A percentile compares a stretch with the other conserved stretches of the same genome.
Conservation (phyloP, 2,113 vertebrate genomes). For the Bubalus kerabau region DNA sequence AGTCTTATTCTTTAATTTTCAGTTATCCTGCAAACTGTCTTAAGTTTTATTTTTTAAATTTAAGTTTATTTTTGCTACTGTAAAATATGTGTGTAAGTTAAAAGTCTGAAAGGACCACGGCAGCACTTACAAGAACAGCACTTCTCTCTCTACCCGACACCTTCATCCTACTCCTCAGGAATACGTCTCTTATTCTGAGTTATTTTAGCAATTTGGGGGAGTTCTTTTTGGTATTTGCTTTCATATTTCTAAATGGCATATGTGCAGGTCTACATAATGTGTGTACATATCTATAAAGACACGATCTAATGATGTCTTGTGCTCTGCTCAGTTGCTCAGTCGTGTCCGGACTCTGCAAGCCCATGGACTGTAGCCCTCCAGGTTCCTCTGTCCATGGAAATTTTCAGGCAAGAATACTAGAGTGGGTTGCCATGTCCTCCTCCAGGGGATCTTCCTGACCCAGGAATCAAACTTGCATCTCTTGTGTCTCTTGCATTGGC, state of each 20-base stretch:
- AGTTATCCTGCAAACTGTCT: background rate
- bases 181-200: background rate
- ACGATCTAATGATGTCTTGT: background rate
- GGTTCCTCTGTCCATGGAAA: background rate
- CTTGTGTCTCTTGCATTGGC: background rate
- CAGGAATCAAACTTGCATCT: background rate
- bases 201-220: background rate
- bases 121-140: background rate
- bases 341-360: background rate
- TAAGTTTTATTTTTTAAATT: background rate
- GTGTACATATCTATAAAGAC: background rate
- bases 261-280: background rate
- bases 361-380: background rate
- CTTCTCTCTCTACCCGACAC: background rate
- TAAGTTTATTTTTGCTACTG: background rate
- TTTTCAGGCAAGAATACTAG: background rate
- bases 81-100: background rate
- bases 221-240: background rate
- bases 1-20: background rate
- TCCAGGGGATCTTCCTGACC: background rate
- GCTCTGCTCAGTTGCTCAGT: background rate
- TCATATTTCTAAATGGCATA: background rate
- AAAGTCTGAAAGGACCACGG: background rate
- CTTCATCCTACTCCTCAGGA: background rate
- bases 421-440: background rate